Base-by-base conservation (phyloP, 2,888 invertebrate species). In the Leptinotarsa haldemani region DNA sequence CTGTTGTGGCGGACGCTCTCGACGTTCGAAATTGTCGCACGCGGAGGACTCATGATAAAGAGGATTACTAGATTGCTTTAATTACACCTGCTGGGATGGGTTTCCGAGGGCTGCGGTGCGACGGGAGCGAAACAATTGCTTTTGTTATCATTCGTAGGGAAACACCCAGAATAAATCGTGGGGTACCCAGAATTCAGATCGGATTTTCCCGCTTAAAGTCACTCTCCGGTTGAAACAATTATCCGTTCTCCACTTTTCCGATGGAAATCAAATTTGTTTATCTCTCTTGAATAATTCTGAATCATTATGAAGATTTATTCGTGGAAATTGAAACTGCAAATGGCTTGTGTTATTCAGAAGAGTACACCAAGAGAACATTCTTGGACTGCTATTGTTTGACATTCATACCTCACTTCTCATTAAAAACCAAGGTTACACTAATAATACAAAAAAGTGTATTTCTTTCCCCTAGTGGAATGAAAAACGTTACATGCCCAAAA, bases 11-110 rank as follows among this genome's bases (percentile, higher is more conserved):
- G 16, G 61, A 16, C 61, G 30, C 61, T 61, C 30, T 61, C 61
- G 61, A 25, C 61, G 12, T 18, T 61, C 40, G n/a, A n/a, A 30
- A 40, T 25, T n/a, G 40, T 30, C 25, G 40, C 30, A 61, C 40
- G 61, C 40, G 40, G 16, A 61, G 61, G 61, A 61, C 30, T 40
- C 61, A 30, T 40, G 61, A 61, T 61, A 25, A n/a, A 61, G 61
- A 61, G 61, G 61, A 61, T 61, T 61, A 40, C 61, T 30, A 40
- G 40, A 61, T 61, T 30, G 61, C 61, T 40, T 61, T 61, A 61
- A 61, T 61, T 61, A 61, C n/a, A 61, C 40, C 61, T 61, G 40
- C 40, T 40, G 61, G 61, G 25, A 61, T 40, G 61, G 40, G 61
- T 40, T 61, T 61, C 13, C 40, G 61, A 61, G 61, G 2, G 61